Conservation (phyloP, 2,888 invertebrate species). For the Dorcus hopei region DNA sequence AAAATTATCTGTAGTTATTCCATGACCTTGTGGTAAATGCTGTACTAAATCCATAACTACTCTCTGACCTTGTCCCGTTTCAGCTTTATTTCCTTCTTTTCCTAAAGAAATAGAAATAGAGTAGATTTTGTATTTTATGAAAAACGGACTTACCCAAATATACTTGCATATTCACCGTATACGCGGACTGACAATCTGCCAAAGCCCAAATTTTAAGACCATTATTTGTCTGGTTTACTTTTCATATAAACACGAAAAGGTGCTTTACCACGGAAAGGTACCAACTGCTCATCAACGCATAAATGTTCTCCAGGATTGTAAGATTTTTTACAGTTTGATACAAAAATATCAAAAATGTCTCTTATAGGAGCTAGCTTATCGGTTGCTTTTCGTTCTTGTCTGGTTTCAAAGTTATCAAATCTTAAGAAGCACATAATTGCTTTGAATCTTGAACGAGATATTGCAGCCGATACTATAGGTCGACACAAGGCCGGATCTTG, state of each 20-base stretch:
- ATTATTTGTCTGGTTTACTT: conserved; percentile 12
- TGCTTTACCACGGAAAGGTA: conserved; percentile 8
- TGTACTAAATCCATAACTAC: conserved; percentile 13
- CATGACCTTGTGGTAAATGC: conserved; percentile 1
- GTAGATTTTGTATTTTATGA: background rate
- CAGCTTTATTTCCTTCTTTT: conserved; percentile 6
- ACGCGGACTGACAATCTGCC: conserved; percentile 5
- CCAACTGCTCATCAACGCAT: conserved; percentile 14
- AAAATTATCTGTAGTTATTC: conserved; percentile 14
- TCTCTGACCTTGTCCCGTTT: conserved; percentile 11
- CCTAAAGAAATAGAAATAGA: background rate
- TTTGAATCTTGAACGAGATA: conserved; percentile 7
- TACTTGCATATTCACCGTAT: conserved; percentile 3
- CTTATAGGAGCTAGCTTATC: background rate
- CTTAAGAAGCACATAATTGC: background rate
- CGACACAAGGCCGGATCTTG: background rate
- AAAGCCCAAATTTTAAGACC: conserved; percentile 11
- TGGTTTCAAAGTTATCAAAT: conserved; percentile 14
- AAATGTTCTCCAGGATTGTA: conserved; percentile 7
- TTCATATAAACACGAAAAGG: conserved; percentile 15
- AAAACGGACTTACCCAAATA: conserved; percentile 1
- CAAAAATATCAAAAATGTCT: conserved; percentile 10
- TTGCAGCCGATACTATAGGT: conserved; percentile 1
- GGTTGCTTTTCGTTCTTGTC: background rate
- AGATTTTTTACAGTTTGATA: conserved; percentile 9